Conservation (phyloP, 1,140 invertebrate genomes). For the Lepidurus arcticus region DNA sequence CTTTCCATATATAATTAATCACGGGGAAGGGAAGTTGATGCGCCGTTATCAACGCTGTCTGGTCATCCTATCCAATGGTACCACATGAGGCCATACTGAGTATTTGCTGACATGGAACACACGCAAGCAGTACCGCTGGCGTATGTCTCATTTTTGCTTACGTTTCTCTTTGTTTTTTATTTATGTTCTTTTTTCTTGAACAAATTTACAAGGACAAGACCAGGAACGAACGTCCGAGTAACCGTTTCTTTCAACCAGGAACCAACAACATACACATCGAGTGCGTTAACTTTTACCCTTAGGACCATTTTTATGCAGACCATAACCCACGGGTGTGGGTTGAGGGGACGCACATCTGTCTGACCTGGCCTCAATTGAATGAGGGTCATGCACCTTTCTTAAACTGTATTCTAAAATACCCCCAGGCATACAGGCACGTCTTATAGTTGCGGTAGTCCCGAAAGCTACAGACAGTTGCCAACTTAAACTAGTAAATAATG, state of each 20-base stretch:
- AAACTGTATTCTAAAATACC: not conserved
- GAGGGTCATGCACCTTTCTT: not conserved
- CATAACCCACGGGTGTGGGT: not conserved
- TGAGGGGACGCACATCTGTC: not conserved
- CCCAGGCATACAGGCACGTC: not conserved
- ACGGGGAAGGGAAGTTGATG: not conserved
- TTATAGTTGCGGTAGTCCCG: not conserved
- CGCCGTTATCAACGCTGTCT: not conserved
- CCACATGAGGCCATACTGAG: not conserved
- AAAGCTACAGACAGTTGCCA: too few species aligned
- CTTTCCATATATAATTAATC: too few species aligned
- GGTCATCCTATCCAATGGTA: not conserved
- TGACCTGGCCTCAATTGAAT: constrained; percentile 2
- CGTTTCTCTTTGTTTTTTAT: too few species aligned
- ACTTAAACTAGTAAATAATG: not conserved
- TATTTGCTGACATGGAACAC: not conserved
- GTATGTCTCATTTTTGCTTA: not conserved
- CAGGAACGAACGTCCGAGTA: too few species aligned
- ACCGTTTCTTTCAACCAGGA: too few species aligned
- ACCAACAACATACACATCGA: too few species aligned
- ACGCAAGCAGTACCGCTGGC: not conserved
- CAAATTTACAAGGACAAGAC: too few species aligned
- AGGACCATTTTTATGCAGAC: not conserved
- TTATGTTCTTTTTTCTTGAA: too few species aligned
- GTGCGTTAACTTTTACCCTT: too few species aligned